These are phyloP conservation scores for Rhizomys pruinosus DNA, from an alignment of 2,113 vertebrate genomes.

Conservation along the genomic window DNA sequence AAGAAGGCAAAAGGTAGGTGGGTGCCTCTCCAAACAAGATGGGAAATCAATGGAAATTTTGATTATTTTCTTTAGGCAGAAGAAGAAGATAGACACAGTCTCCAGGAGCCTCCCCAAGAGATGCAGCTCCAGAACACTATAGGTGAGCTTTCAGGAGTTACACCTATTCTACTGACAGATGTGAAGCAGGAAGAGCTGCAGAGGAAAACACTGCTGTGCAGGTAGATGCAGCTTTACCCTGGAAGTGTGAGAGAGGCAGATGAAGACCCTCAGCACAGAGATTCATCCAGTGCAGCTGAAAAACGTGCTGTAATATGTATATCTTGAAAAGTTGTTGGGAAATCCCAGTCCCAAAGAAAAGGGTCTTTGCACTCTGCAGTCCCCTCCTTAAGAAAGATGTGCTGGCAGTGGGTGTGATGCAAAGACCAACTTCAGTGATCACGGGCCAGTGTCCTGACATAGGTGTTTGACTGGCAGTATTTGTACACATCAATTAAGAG, in stretches of 20 bases:
- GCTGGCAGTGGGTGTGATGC: background rate
- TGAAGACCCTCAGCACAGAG: background rate
- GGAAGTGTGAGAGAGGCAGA: rapidly evolving
- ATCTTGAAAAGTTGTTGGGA: too few relatives aligned
- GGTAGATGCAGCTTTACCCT: rapidly evolving
- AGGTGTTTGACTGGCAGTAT: too few relatives aligned
- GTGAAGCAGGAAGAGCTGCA: background rate
- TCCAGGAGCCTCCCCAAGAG: background rate
- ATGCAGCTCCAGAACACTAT: background rate
- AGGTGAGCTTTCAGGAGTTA: background rate
- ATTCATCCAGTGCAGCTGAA: rapidly evolving
- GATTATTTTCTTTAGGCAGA: background rate
- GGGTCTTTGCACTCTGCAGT: background rate
- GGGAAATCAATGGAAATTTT: too few relatives aligned
- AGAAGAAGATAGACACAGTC: background rate
- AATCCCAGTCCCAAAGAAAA: background rate
- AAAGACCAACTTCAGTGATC: rapidly evolving
- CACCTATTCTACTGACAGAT: too few relatives aligned
- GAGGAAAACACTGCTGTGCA: rapidly evolving
- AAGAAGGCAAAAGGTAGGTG: background rate
- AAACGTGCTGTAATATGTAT: too few relatives aligned
- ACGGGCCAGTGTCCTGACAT: too few relatives aligned
- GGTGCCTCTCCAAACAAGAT: background rate
- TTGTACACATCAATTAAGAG: background rate
- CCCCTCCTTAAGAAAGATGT: background rate